Percentiles rank a stretch among this genome's conserved stretches.
Evolutionary conservation across 2,113 vertebrate genomes (phyloP).

Genomic region (Mastomys natalensis): DNA sequence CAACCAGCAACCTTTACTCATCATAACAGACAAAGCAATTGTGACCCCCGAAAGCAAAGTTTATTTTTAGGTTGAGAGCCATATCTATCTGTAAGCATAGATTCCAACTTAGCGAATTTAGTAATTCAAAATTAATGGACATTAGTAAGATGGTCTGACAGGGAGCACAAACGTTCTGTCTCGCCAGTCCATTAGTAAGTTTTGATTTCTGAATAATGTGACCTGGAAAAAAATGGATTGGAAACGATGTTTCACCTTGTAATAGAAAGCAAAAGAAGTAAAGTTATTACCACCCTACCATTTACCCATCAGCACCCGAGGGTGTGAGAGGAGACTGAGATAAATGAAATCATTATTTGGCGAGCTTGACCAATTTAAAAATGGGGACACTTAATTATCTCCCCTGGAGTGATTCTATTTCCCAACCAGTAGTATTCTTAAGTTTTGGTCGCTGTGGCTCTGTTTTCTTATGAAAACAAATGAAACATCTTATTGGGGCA

Average conservation of each 20-base stretch:
- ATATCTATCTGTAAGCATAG: background rate
- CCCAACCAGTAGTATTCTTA: background rate
- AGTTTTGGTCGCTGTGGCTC: background rate
- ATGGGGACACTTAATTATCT: slow-evolving; percentile 15
- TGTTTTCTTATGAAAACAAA: slow-evolving; percentile 3
- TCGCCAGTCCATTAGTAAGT: background rate
- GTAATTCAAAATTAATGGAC: background rate
- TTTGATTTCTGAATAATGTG: background rate
- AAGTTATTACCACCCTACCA: background rate
- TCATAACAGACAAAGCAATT: background rate
- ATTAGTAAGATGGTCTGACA: background rate
- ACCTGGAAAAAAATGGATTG: background rate
- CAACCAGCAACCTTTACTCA: background rate
- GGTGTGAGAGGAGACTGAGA: background rate
- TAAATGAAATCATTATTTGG: slow-evolving; percentile 20
- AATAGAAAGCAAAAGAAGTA: background rate
- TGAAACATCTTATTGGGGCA: background rate
- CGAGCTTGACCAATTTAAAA: slow-evolving; percentile 45
- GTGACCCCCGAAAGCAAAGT: background rate
- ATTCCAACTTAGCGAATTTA: background rate
- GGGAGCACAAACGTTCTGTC: background rate
- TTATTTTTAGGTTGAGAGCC: background rate
- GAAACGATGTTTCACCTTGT: background rate
- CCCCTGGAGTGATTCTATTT: background rate
- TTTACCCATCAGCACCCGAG: background rate